A percentile compares a stretch with the other conserved stretches of the same genome.
These are phyloP conservation scores for Eunapius fragilis DNA, from an alignment of 37 sponge, comb jelly and placozoan genomes.

Conservation along the genomic window DNA sequence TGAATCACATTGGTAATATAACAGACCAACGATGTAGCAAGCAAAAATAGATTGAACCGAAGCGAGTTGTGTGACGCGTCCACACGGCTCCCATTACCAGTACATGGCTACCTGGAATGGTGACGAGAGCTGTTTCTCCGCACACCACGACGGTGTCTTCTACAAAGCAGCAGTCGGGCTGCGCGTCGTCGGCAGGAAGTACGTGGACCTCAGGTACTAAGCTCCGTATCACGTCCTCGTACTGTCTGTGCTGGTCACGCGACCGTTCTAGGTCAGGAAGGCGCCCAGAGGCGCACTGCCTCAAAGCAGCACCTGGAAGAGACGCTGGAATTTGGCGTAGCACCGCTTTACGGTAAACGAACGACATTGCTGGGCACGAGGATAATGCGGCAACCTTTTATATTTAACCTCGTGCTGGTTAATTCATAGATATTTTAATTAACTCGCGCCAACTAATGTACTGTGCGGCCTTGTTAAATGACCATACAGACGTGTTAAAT, in stretches of 20 bases:
- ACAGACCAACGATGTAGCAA: too few relatives aligned
- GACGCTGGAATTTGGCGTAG: conserved; percentile 59
- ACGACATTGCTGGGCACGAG: conserved; percentile 1
- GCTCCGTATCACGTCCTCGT: conserved; percentile 46
- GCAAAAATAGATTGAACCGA: too few relatives aligned
- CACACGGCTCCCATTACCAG: background rate
- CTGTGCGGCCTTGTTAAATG: too few relatives aligned
- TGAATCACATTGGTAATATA: too few relatives aligned
- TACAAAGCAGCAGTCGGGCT: conserved; percentile 89
- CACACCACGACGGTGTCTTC: conserved; percentile 86
- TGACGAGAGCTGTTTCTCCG: conserved; percentile 62
- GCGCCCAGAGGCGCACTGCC: conserved; percentile 20
- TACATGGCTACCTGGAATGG: conserved; percentile 21
- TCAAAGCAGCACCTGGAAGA: conserved; percentile 49
- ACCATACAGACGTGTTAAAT: too few relatives aligned
- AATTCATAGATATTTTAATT: too few relatives aligned
- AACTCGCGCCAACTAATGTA: too few relatives aligned
- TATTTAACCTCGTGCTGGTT: too few relatives aligned
- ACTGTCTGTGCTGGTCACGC: conserved; percentile 58
- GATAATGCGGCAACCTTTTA: too few relatives aligned
- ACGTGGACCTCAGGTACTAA: conserved; percentile 46
- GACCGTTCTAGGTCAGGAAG: conserved; percentile 69
- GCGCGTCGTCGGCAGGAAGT: conserved; percentile 67
- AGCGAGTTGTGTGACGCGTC: too few relatives aligned
- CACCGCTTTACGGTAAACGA: conserved; percentile 58